Percentiles rank a stretch among this genome's conserved stretches.
phyloP scores from a whole-genome alignment of 2,797 vertebrate species.

The Delichon dasypus region DNA sequence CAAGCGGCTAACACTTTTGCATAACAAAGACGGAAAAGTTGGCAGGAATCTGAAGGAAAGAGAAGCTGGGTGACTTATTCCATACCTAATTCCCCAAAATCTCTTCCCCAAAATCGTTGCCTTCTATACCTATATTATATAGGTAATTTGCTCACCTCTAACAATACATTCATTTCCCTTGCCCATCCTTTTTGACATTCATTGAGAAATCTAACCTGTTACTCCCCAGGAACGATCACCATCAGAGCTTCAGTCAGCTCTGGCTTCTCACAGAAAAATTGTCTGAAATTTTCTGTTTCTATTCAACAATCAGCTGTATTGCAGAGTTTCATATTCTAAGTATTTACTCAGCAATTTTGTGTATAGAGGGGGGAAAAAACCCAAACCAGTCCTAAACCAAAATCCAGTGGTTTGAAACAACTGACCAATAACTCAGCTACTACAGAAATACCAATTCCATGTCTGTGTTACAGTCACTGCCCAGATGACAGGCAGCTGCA shows the following conservation, averaged over 20 bases:
- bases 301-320: not conserved
- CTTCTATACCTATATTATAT: not conserved
- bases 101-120: not conserved
- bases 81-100: not conserved
- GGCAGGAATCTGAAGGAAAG: not conserved
- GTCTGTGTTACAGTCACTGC: not conserved
- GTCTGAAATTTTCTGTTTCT: not conserved
- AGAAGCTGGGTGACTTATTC: not conserved
- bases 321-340: not conserved
- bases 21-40: not conserved
- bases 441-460: not conserved
- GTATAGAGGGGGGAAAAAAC: accelerated
- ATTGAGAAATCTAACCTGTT: not conserved
- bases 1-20: not conserved
- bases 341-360: not conserved
- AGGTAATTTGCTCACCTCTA: not conserved
- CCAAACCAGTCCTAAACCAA: not conserved
- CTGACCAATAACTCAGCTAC: not conserved
- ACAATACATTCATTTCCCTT: not conserved
- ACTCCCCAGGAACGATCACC: not conserved
- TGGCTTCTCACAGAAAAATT: not conserved
- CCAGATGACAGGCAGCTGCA: not conserved
- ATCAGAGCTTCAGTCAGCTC: not conserved
- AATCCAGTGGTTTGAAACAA: not conserved
- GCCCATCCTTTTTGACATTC: not conserved